Evolutionary conservation across 2,113 vertebrate genomes (phyloP), one percentile per base, ranked within the genome.

Genomic region (Charadrius vociferus): DNA sequence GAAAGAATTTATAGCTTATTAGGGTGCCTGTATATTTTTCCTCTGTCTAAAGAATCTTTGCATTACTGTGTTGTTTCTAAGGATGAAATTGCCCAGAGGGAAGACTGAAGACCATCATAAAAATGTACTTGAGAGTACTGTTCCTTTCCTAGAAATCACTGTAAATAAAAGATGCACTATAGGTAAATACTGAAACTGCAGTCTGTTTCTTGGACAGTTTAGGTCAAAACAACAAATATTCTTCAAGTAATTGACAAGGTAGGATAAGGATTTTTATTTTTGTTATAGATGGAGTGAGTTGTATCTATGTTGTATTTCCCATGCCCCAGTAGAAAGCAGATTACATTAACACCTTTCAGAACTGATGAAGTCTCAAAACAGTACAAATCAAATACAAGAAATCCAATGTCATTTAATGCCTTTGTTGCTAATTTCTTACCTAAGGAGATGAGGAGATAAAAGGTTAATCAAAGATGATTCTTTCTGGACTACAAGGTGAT

Each of bases 1-100:
- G 71, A 88, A 89, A 86, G 78, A 68, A 86, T 93, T 94, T 89
- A 63, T 63, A 91, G 32, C 77, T 92, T 90, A 18, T 91, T 86
- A 82, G 62, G 53, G 30, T 26, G 67, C 63, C 18, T 47, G 21
- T 58, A 16, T 81, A 11, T 65, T 93, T 89, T 87, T 82, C 52
- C 32, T 82, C 56, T 88, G 39, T 53, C 67, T 84, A 49, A 93
- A 61, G 68, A 95, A 63, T 7, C 5, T 63, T 68, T 65, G 14
- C 10, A 15, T 52, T 56, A 26, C 49, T 53, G 12, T 41, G 17
- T 62, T 36, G 3, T 77, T 94, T 81, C 13, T 55, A 63, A 90
- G 61, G 70, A 49, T 11, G 27, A 75, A 62, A 21, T 30, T 36
- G 5, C 36, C 68, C n/a, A 75, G 9, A 6, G 61, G 84, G 63